phyloP scores from a whole-genome alignment of 2,797 vertebrate genomes.

The Pteropus rufus region DNA sequence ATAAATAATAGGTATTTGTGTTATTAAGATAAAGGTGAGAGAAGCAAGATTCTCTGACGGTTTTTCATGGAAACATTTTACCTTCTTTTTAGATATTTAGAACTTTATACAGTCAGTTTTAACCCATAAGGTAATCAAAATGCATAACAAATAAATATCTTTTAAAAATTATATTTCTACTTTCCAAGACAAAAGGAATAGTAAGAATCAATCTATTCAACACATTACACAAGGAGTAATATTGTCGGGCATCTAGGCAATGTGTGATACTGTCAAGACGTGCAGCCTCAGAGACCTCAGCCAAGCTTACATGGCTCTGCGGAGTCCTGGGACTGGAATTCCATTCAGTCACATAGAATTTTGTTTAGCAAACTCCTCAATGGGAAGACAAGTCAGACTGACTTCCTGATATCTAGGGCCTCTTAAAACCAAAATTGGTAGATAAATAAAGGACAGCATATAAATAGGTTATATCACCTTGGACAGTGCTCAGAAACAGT shows the following conservation, averaged over 20 bases:
- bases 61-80: conserved; percentile 2
- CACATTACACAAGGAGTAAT: neutral
- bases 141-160: neutral
- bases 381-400: neutral
- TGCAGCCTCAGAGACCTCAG: neutral
- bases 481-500: neutral
- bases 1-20: neutral
- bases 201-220: neutral
- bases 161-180: conserved; percentile 2
- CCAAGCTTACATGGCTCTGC: neutral
- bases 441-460: neutral
- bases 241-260: neutral
- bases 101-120: neutral
- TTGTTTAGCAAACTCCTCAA: neutral
- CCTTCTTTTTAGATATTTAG: conserved; percentile 23
- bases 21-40: neutral
- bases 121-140: neutral
- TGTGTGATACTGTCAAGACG: neutral
- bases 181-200: conserved; percentile 28
- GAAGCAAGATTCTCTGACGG: neutral
- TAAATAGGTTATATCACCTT: neutral
- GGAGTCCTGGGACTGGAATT: neutral
- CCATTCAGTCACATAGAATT: neutral
- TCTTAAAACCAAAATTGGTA: neutral
- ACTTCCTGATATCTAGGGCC: neutral